Conservation (phyloP, 2,797 vertebrate genomes). For the Hyperoplus lanceolatus region DNA sequence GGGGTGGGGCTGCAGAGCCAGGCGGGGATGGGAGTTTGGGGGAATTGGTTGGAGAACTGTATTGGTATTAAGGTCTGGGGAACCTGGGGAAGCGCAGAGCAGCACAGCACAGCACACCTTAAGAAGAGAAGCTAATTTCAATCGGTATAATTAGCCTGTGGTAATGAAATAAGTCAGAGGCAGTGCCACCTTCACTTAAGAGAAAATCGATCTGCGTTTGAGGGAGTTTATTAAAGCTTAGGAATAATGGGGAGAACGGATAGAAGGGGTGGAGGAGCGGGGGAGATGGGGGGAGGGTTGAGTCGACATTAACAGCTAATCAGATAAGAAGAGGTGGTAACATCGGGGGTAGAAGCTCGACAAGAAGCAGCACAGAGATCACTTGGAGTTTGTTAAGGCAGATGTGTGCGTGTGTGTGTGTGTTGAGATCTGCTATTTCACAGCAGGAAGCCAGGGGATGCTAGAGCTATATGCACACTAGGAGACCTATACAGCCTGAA, state of each 20-base stretch:
- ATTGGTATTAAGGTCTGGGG: conserved; percentile 73
- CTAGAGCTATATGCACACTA: conserved; percentile 62
- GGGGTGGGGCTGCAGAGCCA: conserved; percentile 41
- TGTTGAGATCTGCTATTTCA: conserved; percentile 58
- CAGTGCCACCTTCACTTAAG: conserved; percentile 89
- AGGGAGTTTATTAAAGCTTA: conserved; percentile 89
- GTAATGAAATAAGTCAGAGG: conserved; percentile 90
- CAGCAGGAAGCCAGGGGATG: conserved; percentile 67
- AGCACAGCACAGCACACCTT: conserved; percentile 80
- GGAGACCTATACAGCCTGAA: conserved; percentile 30
- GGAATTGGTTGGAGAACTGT: conserved; percentile 71
- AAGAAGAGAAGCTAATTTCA: conserved; percentile 88
- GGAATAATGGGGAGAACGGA: conserved; percentile 81
- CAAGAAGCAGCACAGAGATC: conserved; percentile 58
- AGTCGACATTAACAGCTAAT: conserved; percentile 86
- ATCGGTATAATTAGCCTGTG: conserved; percentile 89
- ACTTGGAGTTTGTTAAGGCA: conserved; percentile 57
- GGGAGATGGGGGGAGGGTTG: conserved; percentile 50
- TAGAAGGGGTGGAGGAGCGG: conserved; percentile 52
- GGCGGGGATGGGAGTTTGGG: conserved; percentile 52
- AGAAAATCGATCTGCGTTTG: conserved; percentile 88
- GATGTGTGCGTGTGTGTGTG: conserved; percentile 7
- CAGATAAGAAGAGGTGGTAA: conserved; percentile 65
- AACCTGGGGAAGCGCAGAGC: conserved; percentile 2
- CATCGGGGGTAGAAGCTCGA: conserved; percentile 48